Percentiles rank a stretch among this genome's conserved stretches.
Conservation (phyloP, 2,888 invertebrate genomes). For the Erebia epiphron region DNA sequence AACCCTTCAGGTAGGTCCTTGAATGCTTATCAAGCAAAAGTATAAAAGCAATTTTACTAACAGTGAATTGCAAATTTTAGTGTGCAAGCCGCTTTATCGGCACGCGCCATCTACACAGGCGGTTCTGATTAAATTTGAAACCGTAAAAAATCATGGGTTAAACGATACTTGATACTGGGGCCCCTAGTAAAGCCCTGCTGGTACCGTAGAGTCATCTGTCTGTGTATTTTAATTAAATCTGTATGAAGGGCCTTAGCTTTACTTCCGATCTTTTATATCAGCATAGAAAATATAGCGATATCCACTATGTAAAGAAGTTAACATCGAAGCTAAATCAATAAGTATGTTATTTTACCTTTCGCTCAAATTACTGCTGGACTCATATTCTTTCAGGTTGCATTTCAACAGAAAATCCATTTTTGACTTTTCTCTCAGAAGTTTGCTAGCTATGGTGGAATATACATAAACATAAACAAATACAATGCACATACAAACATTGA, state of each 20-base stretch:
- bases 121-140: constrained; percentile 41
- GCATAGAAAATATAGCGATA: too few species aligned
- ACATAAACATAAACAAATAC: too few species aligned
- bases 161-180: constrained; percentile 36
- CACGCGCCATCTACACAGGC: constrained; percentile 28
- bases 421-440: too few species aligned
- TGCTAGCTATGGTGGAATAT: too few species aligned
- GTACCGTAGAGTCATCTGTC: constrained; percentile 28
- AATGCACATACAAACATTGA: too few species aligned
- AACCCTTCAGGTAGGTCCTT: neutral
- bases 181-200: constrained; percentile 32
- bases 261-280: neutral
- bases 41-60: constrained; percentile 8
- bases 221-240: constrained; percentile 24
- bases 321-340: too few species aligned
- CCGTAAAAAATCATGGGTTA: constrained; percentile 43
- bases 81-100: constrained; percentile 32
- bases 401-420: too few species aligned
- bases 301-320: too few species aligned
- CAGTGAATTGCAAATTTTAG: constrained; percentile 17
- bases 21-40: constrained; percentile 5
- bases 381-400: too few species aligned
- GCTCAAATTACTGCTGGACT: too few species aligned
- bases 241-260: constrained; percentile 11
- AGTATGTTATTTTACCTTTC: too few species aligned